Base-by-base conservation (phyloP, 2,888 invertebrate genomes). In the Agriotes lineatus region DNA sequence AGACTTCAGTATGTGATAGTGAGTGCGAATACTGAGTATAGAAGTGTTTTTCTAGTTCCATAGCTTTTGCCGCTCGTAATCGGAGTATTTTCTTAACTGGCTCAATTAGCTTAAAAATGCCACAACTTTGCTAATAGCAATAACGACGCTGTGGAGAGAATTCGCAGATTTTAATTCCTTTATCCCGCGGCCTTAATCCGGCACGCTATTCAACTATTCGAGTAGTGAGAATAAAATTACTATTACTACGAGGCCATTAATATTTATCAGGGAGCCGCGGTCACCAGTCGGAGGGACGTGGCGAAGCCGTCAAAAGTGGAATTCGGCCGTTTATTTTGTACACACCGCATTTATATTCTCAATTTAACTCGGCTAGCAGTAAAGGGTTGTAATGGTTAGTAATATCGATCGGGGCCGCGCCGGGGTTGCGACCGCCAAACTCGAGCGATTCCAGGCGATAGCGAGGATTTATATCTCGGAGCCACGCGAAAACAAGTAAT, bases 271-370 rank as follows among this genome's bases (percentile, higher is more conserved):
- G 35, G 30, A n/a, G 12, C 1, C 9, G 9, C 9, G 14, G 7
- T 9, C 16, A 42, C 14, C 1, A 42, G 5, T 3, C 7, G 12
- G 2, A 42, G 42, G 42, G 16, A 14, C 14, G 12, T 16, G 16
- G 5, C 12, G 42, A 42, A 14, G 22, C 50, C 42, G 57, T 59
- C 14, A 45, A 45, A 68, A 63, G 52, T 52, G 58, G 63, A 68
- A 63, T 68, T 68, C 59, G 58, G 58, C 39, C 68, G 63, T 63
- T 64, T 58, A 68, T 59, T 68, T 68, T 22, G 54, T 64, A 68
- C 68, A 63, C 63, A 52, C 76, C 75, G 76, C 77, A 76, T 77
- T 76, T 74, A 75, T 76, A 76, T 76, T 77, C 77, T 76, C 77
- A 75, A 77, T 77, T 77, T 76, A 77, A 77, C 75, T 74, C 71